Conservation (phyloP, 2,113 vertebrate genomes). For the Lynx canadensis region DNA sequence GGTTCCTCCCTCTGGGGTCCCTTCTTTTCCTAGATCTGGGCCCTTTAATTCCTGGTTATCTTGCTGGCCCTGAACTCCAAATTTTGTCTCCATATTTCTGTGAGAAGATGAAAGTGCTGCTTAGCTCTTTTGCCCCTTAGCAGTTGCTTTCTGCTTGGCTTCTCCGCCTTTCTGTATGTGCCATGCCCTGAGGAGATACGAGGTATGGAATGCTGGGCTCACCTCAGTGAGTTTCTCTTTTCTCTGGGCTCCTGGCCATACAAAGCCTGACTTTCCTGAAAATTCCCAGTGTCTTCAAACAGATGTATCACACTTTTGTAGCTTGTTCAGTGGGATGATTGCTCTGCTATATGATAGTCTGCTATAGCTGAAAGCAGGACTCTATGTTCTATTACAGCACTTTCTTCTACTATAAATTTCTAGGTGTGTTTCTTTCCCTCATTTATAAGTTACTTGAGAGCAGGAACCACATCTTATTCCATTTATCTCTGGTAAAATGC, state of each 20-base stretch:
- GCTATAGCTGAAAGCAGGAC: background rate
- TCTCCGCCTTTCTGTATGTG: background rate
- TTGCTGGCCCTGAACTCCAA: background rate
- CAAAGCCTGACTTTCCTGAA: background rate
- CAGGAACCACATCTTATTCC: background rate
- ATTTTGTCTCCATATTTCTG: background rate
- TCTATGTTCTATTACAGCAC: background rate
- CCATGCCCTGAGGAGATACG: background rate
- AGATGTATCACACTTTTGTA: background rate
- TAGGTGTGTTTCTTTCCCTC: background rate
- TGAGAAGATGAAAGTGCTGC: background rate
- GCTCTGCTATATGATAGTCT: background rate
- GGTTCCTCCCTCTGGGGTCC: background rate
- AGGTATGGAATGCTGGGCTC: background rate
- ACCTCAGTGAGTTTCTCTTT: background rate
- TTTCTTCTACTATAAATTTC: background rate
- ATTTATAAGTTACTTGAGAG: background rate
- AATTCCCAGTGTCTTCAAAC: background rate
- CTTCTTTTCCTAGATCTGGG: background rate
- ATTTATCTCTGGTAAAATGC: constrained; percentile 14
- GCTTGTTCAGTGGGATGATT: background rate
- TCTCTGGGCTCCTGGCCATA: background rate
- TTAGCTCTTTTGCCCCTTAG: background rate
- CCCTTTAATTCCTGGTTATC: background rate
- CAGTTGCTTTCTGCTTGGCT: background rate